Evolutionary conservation across 2,113 vertebrate species (phyloP).

Genomic region (Plectropomus leopardus): DNA sequence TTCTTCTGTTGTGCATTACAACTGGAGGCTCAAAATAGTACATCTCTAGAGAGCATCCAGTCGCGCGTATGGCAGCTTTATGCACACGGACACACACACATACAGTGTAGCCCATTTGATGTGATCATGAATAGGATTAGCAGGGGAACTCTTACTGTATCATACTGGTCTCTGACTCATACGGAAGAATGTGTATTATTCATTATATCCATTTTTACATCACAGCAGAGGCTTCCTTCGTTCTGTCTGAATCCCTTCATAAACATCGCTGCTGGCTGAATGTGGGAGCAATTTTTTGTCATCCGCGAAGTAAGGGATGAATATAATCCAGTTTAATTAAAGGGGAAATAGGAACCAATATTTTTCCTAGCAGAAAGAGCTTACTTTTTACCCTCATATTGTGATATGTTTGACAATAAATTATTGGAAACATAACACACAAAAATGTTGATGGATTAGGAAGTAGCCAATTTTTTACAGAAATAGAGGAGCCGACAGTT

Average conservation of each 20-base stretch:
- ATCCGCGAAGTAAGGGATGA: neutral
- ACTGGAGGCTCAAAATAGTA: slow-evolving; percentile 75
- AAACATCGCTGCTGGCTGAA: neutral
- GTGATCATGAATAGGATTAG: slow-evolving; percentile 37
- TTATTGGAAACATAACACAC: neutral
- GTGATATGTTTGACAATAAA: neutral
- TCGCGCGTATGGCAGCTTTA: slow-evolving; percentile 23
- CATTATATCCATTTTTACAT: slow-evolving; percentile 35
- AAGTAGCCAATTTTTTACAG: neutral
- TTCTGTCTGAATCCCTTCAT: slow-evolving; percentile 15
- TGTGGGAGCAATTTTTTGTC: slow-evolving; percentile 16
- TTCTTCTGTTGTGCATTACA: slow-evolving; percentile 63
- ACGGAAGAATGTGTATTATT: slow-evolving; percentile 20
- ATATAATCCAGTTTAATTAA: slow-evolving; percentile 19
- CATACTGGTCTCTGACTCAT: slow-evolving; percentile 22
- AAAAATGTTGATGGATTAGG: slow-evolving; percentile 5
- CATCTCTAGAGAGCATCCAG: slow-evolving; percentile 62
- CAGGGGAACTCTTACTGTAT: slow-evolving; percentile 2
- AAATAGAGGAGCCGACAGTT: slow-evolving; percentile 18
- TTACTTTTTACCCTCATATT: neutral
- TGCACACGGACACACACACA: neutral
- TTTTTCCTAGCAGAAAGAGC: neutral
- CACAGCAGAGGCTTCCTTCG: slow-evolving; percentile 10
- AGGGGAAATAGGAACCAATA: neutral
- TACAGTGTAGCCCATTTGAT: slow-evolving; percentile 12